Base-by-base conservation (phyloP, 2,888 invertebrate species). In the Platypus cylindrus region DNA sequence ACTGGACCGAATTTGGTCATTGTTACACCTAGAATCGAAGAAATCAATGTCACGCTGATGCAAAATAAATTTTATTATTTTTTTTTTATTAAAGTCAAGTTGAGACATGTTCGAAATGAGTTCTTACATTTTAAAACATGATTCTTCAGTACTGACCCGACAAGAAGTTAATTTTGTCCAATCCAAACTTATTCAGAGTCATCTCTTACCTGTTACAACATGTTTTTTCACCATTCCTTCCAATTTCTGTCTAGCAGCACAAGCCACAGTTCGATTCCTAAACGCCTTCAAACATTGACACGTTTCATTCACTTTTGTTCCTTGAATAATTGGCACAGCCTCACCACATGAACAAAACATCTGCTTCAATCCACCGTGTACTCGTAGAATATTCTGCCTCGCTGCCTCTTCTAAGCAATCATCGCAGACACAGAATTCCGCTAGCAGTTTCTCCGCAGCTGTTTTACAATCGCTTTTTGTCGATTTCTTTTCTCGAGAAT, bases 261-360 rank as follows among this genome's bases (percentile, higher is more conserved):
- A 38, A 40, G 22, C 30, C 15, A 45, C 38, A 17, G 52, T 35
- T 26, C 28, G 45, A 8, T 43, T 32, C 24, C 47, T 37, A 23
- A 49, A 55, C 17, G 45, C 42, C 24, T 44, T 36, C 16, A 51
- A 38, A 31, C 57, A 56, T 8, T 45, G 32, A 32, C 57, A 57
- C 5, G 41, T 44, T 38, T 37, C 44, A 11, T 34, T 40, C 13
- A 34, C 28, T 27, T 45, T 36, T 7, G 49, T 47, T 3, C 50
- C 51, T 12, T 44, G 45, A 27, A 56, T 48, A 26, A 56, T 41
- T 3, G 49, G 50, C n/a, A 50, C 27, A 5, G 41, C 30, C 5
- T 43, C 41, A n/a, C 45, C 41, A 11, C 43, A 40, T 14, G 35
- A 34, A 5, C 41, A 41, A 5, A 13, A 3, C 7, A 42, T 37